phyloP scores from a whole-genome alignment of 2,113 vertebrate genomes.

The Uria lomvia region DNA sequence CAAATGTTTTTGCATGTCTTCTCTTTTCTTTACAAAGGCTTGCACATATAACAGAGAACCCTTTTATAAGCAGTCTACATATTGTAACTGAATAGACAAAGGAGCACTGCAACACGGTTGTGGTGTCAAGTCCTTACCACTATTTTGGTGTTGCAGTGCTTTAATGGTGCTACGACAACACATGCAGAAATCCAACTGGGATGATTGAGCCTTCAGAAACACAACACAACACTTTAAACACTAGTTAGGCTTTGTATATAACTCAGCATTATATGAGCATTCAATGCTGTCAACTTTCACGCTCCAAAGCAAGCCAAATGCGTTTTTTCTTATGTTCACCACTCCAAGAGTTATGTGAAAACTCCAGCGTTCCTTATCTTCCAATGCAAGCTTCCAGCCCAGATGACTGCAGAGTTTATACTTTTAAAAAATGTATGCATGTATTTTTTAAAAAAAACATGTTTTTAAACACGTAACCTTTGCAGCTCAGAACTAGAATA shows the following conservation, averaged over 20 bases:
- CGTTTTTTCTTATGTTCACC: background rate
- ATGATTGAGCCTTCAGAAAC: background rate
- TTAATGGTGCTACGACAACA: background rate
- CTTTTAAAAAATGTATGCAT: background rate
- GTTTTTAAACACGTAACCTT: background rate
- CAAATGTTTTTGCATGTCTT: background rate
- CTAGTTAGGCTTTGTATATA: background rate
- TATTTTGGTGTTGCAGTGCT: background rate
- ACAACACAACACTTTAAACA: background rate
- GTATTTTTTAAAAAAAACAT: background rate
- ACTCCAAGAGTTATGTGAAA: background rate
- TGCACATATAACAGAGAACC: background rate
- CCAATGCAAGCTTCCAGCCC: background rate
- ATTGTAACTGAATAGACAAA: background rate
- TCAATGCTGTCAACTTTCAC: background rate
- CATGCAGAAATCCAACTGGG: background rate
- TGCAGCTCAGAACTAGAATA: background rate
- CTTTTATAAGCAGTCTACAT: background rate
- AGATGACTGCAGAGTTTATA: background rate
- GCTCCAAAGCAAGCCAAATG: background rate
- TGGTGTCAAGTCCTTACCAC: background rate
- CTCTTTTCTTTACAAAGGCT: background rate
- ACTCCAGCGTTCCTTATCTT: background rate
- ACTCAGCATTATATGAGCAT: background rate
- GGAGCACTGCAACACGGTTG: background rate